Evolutionary conservation across 53 echinoderm and acorn worm genomes (phyloP).

Genomic region (Henricia sp.): DNA sequence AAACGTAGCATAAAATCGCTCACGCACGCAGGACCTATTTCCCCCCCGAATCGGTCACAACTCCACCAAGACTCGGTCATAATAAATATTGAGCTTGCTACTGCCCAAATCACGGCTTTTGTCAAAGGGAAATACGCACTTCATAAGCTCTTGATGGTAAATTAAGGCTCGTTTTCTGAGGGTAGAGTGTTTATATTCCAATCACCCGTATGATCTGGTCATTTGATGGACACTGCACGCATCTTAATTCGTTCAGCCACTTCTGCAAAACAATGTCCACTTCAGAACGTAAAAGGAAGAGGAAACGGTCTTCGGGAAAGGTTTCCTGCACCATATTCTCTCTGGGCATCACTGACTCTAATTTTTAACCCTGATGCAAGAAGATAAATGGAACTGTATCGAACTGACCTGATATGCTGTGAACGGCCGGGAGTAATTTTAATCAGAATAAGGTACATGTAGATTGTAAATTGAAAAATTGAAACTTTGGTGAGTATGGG

Average conservation of each 20-base stretch:
- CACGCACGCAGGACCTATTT: not conserved
- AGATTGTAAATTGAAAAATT: no score
- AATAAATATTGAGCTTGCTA: no score
- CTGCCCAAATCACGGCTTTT: not conserved
- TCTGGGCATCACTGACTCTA: no score
- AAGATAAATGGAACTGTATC: no score
- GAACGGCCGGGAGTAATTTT: no score
- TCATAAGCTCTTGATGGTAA: not conserved
- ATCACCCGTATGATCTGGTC: not conserved
- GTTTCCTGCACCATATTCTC: no score
- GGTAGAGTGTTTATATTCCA: not conserved
- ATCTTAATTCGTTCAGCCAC: not conserved
- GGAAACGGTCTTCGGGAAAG: no score
- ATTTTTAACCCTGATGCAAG: no score
- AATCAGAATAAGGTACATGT: no score
- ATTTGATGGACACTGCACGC: not conserved
- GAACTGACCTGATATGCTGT: no score
- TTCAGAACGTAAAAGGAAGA: no score
- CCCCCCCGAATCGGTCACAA: not conserved
- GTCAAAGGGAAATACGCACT: conserved; percentile 2
- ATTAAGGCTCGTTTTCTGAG: not conserved
- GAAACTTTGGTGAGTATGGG: no score
- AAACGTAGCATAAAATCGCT: not conserved
- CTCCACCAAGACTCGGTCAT: not conserved
- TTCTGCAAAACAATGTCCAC: not conserved